phyloP scores from a whole-genome alignment of 1,140 invertebrate genomes.

The Rhagoletis zephyria region DNA sequence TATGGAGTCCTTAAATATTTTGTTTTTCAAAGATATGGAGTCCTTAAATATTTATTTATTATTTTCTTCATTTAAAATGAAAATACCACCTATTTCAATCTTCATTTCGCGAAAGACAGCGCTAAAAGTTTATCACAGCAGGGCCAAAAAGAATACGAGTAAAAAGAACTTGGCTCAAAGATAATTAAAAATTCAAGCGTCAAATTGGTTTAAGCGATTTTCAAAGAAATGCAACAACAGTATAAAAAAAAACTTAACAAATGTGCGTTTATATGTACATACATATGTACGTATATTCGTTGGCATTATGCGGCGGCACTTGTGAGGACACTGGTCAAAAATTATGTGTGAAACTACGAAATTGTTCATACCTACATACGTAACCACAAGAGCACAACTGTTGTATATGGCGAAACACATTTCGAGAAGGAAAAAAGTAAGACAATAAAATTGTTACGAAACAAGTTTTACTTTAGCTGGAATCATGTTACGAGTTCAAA shows the following conservation, averaged over 20 bases:
- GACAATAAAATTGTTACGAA: conserved; percentile 45
- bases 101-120: too few species aligned
- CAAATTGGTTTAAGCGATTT: conserved; percentile 46
- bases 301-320: not conserved
- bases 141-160: too few species aligned
- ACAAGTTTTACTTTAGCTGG: conserved; percentile 35
- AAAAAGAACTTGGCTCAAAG: not conserved
- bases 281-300: not conserved
- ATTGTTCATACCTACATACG: not conserved
- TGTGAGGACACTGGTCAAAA: conserved; percentile 21
- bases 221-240: conserved; percentile 40
- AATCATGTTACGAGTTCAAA: conserved; percentile 8
- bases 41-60: too few species aligned
- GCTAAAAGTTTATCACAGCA: too few species aligned
- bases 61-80: too few species aligned
- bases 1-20: too few species aligned
- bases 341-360: conserved; percentile 39
- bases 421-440: not conserved
- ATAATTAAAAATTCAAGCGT: conserved; percentile 46
- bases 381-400: not conserved
- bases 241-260: not conserved
- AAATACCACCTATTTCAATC: too few species aligned
- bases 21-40: too few species aligned
- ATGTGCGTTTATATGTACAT: not conserved
- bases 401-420: not conserved